Evolutionary conservation across 2,113 vertebrate genomes (phyloP).

Genomic region (Sylvia atricapilla): DNA sequence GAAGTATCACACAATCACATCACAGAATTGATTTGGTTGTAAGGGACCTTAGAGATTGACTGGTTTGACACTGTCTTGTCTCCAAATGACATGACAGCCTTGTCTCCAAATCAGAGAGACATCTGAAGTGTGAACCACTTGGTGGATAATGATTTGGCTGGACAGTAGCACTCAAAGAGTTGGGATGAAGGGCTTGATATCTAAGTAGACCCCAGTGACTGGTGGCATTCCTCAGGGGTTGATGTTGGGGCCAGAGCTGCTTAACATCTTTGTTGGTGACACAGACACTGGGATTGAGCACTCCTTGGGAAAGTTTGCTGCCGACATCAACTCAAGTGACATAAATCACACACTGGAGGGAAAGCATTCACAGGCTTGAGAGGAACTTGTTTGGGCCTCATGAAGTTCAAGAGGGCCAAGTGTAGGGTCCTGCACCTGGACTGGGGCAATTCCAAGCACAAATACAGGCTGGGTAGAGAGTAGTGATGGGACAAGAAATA

Average conservation of each 20-base stretch:
- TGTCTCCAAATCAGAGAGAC: not conserved
- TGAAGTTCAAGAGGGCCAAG: not conserved
- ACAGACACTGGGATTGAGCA: not conserved
- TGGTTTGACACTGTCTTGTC: not conserved
- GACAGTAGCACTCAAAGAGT: not conserved
- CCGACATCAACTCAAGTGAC: fast-evolving
- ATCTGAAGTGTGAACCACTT: not conserved
- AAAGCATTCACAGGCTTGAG: not conserved
- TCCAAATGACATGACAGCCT: not conserved
- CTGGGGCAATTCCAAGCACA: not conserved
- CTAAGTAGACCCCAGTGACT: not conserved
- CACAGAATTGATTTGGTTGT: not conserved
- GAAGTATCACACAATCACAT: not conserved
- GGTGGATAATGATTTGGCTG: not conserved
- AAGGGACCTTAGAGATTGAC: fast-evolving
- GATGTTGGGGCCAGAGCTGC: not conserved
- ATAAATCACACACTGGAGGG: not conserved
- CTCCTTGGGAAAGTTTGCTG: not conserved
- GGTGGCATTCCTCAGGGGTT: not conserved
- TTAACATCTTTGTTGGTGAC: not conserved
- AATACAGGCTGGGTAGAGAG: not conserved
- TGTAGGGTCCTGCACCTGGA: not conserved
- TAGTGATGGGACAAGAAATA: not conserved
- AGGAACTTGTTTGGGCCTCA: too few species aligned
- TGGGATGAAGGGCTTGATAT: not conserved